Evolutionary conservation across 2,113 vertebrate genomes (phyloP).

Genomic region (Onychostoma macrolepis): DNA sequence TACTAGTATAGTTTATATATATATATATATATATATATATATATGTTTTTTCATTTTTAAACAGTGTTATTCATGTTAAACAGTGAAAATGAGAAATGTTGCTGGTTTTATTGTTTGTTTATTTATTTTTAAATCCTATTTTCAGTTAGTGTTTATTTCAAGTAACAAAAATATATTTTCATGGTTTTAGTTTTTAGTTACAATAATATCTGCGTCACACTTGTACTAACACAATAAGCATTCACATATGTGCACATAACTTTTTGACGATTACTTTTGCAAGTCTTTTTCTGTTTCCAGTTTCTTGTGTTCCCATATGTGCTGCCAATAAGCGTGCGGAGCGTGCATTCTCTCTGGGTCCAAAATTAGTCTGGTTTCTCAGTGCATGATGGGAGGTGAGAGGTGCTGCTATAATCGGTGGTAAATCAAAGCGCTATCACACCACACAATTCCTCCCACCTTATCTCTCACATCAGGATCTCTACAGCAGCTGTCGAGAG

Average conservation of each 20-base stretch:
- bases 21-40: too few species aligned
- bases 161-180: too few species aligned
- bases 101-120: too few species aligned
- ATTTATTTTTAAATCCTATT: too few species aligned
- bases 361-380: slow-evolving; percentile 12
- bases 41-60: too few species aligned
- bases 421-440: neutral
- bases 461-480: slow-evolving; percentile 21
- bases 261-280: neutral
- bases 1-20: too few species aligned
- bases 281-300: neutral
- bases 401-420: slow-evolving; percentile 5
- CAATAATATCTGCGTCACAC: neutral
- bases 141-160: too few species aligned
- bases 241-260: slow-evolving; percentile 6
- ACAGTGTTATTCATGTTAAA: too few species aligned
- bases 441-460: slow-evolving; percentile 21
- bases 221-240: neutral
- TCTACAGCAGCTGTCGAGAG: neutral
- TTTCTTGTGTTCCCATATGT: slow-evolving; percentile 1
- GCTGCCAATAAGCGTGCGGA: neutral
- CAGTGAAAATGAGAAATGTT: too few species aligned
- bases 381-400: slow-evolving; percentile 8
- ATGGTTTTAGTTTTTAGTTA: too few species aligned
- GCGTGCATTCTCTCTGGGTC: neutral